These are phyloP conservation scores for Dendropsophus ebraccatus DNA, from an alignment of 2,113 vertebrate species.

Conservation along the genomic window DNA sequence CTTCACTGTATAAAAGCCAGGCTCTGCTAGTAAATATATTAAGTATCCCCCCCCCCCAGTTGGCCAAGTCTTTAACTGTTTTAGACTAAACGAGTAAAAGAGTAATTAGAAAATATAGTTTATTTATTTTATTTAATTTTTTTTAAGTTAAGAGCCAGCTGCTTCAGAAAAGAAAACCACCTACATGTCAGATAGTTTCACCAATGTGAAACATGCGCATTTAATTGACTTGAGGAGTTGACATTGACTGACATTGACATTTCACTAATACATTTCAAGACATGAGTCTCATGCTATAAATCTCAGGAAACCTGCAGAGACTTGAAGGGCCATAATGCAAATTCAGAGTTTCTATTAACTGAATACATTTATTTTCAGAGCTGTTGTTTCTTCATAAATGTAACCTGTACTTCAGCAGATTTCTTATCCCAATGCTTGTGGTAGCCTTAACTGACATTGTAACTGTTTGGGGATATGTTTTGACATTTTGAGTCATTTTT, in stretches of 20 bases:
- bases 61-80: no score
- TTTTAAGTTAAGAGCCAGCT: background rate
- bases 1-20: background rate
- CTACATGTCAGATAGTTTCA: background rate
- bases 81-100: no score
- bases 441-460: no score
- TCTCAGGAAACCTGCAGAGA: background rate
- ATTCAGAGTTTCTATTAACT: background rate
- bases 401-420: background rate
- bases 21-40: no score
- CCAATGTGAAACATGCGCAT: background rate
- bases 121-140: no score
- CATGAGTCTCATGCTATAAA: constrained; percentile 14
- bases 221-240: constrained; percentile 4
- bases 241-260: constrained; percentile 36
- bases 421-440: background rate
- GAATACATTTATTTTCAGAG: background rate
- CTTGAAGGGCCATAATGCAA: background rate
- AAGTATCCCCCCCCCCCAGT: no score
- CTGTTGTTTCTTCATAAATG: background rate
- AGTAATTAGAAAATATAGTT: background rate
- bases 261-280: constrained; percentile 26
- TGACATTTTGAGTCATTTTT: no score
- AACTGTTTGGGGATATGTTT: no score
- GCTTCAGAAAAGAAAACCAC: background rate